Percentiles rank a stretch among this genome's conserved stretches.
phyloP scores from a whole-genome alignment of 2,797 vertebrate species.

The Pseudopleuronectes americanus region DNA sequence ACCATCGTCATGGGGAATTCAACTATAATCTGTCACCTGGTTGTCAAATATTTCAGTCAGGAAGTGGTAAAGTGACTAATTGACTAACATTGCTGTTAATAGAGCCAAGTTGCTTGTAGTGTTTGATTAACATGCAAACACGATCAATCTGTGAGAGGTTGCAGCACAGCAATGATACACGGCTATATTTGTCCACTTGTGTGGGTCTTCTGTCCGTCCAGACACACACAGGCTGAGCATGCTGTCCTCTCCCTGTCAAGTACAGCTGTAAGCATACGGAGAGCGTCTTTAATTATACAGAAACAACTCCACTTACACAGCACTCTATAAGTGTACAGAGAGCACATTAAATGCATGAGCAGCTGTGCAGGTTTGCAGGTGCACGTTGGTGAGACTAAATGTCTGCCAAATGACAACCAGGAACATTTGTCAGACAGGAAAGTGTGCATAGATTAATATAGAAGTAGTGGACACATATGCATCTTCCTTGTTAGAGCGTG shows the following conservation, averaged over 20 bases:
- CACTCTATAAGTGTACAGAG: slow-evolving; percentile 25
- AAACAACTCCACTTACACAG: slow-evolving; percentile 50
- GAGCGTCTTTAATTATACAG: slow-evolving; percentile 44
- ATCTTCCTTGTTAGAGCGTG: slow-evolving; percentile 30
- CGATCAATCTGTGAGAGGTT: background rate
- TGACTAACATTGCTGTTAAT: background rate
- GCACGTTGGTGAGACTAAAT: slow-evolving; percentile 49
- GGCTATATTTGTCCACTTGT: no score
- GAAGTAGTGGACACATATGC: slow-evolving; percentile 53
- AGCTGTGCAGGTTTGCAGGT: slow-evolving; percentile 61
- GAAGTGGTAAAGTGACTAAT: no score
- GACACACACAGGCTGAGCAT: accelerated
- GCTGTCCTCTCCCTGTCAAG: background rate
- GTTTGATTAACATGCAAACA: background rate
- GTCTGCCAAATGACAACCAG: slow-evolving; percentile 60
- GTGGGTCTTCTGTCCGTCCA: background rate
- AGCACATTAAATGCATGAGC: slow-evolving; percentile 69
- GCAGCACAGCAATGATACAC: no score
- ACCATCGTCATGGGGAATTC: no score
- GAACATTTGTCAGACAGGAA: slow-evolving; percentile 63
- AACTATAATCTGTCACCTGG: background rate
- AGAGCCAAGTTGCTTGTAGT: background rate
- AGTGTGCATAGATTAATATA: slow-evolving; percentile 64
- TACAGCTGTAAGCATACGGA: slow-evolving; percentile 34
- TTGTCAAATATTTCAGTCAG: no score